Percentiles rank a stretch among this genome's conserved stretches.
Evolutionary conservation across 2,888 invertebrate species (phyloP).

Genomic region (Lithophane ornitopus): DNA sequence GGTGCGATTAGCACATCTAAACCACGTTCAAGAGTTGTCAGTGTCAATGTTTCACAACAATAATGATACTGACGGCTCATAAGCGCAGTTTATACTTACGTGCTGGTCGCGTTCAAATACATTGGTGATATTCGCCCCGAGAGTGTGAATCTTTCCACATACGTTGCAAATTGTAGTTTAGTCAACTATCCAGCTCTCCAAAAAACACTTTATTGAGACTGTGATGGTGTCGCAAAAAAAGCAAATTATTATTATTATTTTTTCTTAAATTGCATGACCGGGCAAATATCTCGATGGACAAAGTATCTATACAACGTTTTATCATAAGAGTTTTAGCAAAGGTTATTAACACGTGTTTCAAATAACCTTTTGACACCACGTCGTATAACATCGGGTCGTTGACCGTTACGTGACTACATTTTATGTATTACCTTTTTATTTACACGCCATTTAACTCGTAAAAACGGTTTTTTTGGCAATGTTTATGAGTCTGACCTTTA

Average conservation of each 20-base stretch:
- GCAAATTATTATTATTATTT: background rate
- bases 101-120: no score
- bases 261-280: background rate
- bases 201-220: background rate
- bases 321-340: background rate
- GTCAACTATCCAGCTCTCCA: background rate
- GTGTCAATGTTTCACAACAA: no score
- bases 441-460: conserved; percentile 11
- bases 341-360: background rate
- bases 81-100: no score
- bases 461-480: background rate
- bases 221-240: background rate
- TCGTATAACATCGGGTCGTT: conserved; percentile 9
- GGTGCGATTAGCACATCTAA: no score
- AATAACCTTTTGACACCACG: conserved; percentile 26
- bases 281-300: background rate
- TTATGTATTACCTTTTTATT: conserved; percentile 11
- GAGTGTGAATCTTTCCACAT: background rate
- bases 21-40: no score
- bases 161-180: background rate
- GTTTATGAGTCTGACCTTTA: background rate
- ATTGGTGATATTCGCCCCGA: no score
- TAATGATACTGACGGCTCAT: no score
- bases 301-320: background rate
- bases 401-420: background rate